Evolutionary conservation across 2,113 vertebrate genomes (phyloP).

Genomic region (Ochotona princeps): DNA sequence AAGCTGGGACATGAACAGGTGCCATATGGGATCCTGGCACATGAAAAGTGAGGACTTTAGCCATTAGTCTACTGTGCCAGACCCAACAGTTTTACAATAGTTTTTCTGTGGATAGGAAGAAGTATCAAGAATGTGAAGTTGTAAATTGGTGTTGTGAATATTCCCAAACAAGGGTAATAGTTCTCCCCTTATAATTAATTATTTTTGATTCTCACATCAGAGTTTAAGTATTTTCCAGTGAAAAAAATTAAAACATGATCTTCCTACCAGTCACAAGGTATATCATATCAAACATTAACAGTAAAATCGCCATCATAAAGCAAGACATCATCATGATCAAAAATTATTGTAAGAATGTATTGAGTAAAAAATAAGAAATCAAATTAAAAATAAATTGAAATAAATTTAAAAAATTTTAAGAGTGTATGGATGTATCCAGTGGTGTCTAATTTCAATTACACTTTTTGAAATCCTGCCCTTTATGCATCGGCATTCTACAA

Average conservation of each 20-base stretch:
- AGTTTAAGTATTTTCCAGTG: background rate
- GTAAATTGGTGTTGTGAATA: background rate
- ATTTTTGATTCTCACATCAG: conserved; percentile 31
- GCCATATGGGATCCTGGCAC: no score
- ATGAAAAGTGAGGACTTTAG: no score
- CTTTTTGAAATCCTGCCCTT: background rate
- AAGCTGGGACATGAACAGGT: no score
- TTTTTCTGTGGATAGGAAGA: background rate
- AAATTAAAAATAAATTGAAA: no score
- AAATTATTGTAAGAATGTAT: conserved; percentile 1
- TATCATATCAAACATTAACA: conserved; percentile 24
- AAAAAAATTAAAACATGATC: background rate
- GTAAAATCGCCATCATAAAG: conserved; percentile 10
- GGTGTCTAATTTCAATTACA: background rate
- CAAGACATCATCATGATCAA: background rate
- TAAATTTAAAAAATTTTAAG: no score
- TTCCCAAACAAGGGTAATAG: background rate
- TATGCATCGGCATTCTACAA: background rate
- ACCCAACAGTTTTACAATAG: background rate
- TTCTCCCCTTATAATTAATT: background rate
- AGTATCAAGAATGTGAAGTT: background rate
- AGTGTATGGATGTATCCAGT: conserved; percentile 9
- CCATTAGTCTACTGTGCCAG: no score
- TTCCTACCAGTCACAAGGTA: conserved; percentile 4
- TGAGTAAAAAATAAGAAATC: background rate